Evolutionary conservation across 2,888 invertebrate genomes (phyloP).

Genomic region (Amblyjoppa fuscipennis): DNA sequence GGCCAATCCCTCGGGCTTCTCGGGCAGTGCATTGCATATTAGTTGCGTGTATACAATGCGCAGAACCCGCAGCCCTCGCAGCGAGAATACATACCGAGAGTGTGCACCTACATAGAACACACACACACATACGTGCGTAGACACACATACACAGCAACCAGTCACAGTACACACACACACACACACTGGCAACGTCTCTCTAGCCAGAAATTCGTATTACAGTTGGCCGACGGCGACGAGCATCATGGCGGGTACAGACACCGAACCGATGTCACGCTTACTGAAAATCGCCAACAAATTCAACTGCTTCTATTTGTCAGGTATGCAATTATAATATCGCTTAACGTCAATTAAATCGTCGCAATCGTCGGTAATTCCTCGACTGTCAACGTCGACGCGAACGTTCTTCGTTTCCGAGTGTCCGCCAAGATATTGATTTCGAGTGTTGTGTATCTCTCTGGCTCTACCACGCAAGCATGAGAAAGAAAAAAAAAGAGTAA

Average conservation of each 20-base stretch:
- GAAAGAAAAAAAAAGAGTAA: slow-evolving; percentile 29
- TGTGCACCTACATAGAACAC: background rate
- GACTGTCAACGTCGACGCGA: slow-evolving; percentile 37
- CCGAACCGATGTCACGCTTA: slow-evolving; percentile 88
- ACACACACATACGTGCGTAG: background rate
- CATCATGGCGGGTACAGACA: slow-evolving; percentile 85
- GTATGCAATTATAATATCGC: slow-evolving; percentile 85
- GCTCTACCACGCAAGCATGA: slow-evolving; percentile 46
- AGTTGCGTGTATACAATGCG: slow-evolving; percentile 8
- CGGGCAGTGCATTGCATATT: background rate
- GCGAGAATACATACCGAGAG: background rate
- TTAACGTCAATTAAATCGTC: slow-evolving; percentile 22
- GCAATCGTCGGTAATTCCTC: background rate
- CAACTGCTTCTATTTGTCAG: slow-evolving; percentile 95
- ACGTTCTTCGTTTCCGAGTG: slow-evolving; percentile 70
- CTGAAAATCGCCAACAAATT: slow-evolving; percentile 94
- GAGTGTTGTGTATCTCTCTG: slow-evolving; percentile 76
- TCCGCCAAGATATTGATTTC: slow-evolving; percentile 80
- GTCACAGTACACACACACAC: background rate
- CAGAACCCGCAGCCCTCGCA: slow-evolving; percentile 11
- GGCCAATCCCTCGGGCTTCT: slow-evolving; percentile 14
- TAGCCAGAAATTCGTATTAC: slow-evolving; percentile 47
- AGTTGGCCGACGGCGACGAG: slow-evolving; percentile 73
- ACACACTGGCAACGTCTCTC: background rate
- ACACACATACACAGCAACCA: background rate